Percentiles rank a stretch among this genome's conserved stretches.
Evolutionary conservation across 2,797 vertebrate genomes (phyloP).

Genomic region (Artibeus lituratus): DNA sequence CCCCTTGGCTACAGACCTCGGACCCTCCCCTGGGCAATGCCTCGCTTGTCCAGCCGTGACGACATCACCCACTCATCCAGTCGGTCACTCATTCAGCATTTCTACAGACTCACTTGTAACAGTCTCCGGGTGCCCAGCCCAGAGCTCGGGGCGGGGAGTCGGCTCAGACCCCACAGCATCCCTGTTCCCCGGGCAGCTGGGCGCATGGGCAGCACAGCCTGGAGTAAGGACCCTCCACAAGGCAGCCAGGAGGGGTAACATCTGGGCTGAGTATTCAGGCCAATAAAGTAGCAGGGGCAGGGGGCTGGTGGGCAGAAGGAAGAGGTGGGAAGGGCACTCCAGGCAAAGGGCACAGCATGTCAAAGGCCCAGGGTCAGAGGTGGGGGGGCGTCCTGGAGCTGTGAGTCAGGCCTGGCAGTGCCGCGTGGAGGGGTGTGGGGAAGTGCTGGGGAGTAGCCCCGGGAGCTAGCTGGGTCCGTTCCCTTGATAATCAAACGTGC

Average conservation of each 20-base stretch:
- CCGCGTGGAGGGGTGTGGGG: background rate
- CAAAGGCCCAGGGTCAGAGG: background rate
- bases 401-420: background rate
- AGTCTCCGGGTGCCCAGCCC: background rate
- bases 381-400: background rate
- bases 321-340: background rate
- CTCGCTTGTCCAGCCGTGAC: background rate
- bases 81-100: background rate
- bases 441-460: rapidly evolving
- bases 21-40: background rate
- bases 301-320: background rate
- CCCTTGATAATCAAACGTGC: background rate
- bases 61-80: background rate
- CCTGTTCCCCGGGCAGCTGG: background rate
- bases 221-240: background rate
- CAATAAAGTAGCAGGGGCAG: too few relatives aligned
- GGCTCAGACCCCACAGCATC: background rate
- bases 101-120: rapidly evolving
- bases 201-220: rapidly evolving
- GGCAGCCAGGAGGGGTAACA: too few relatives aligned
- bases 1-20: background rate
- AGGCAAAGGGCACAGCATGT: background rate
- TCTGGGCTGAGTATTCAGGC: background rate
- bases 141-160: background rate
- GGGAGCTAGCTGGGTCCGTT: background rate